Conservation (phyloP, 2,797 vertebrate species). For the Pelochelys cantorii region DNA sequence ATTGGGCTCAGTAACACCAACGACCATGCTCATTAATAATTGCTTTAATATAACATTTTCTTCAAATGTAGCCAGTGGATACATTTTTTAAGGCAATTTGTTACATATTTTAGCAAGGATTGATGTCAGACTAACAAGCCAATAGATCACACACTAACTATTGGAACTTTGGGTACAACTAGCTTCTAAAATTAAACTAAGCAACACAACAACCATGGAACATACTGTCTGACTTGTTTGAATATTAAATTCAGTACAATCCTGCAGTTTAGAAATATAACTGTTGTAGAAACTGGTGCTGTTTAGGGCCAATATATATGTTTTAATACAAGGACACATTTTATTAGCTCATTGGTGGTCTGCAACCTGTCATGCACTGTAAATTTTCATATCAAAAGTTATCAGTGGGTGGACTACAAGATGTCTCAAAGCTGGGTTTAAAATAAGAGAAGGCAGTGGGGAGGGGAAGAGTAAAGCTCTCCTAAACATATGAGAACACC, state of each 20-base stretch:
- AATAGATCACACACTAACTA: background rate
- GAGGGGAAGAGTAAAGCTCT: background rate
- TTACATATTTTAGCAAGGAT: background rate
- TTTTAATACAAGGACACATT: background rate
- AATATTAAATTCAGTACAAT: background rate
- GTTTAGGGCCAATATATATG: background rate
- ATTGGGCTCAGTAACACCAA: background rate
- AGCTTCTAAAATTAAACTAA: background rate
- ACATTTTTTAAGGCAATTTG: background rate
- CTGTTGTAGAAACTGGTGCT: background rate
- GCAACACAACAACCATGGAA: background rate
- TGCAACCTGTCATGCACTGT: background rate
- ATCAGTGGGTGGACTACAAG: background rate
- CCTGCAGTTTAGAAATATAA: background rate
- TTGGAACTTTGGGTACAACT: background rate
- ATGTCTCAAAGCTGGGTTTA: background rate
- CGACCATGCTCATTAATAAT: background rate
- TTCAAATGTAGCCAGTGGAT: background rate
- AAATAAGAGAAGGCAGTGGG: background rate
- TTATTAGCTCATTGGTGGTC: background rate
- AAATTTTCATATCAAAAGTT: background rate
- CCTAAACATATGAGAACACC: background rate
- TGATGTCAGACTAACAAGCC: conserved; percentile 3
- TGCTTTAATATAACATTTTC: background rate
- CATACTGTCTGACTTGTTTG: background rate